Base-by-base conservation (phyloP, 2,113 vertebrate genomes). In the Rhinolophus ferrumequinum region DNA sequence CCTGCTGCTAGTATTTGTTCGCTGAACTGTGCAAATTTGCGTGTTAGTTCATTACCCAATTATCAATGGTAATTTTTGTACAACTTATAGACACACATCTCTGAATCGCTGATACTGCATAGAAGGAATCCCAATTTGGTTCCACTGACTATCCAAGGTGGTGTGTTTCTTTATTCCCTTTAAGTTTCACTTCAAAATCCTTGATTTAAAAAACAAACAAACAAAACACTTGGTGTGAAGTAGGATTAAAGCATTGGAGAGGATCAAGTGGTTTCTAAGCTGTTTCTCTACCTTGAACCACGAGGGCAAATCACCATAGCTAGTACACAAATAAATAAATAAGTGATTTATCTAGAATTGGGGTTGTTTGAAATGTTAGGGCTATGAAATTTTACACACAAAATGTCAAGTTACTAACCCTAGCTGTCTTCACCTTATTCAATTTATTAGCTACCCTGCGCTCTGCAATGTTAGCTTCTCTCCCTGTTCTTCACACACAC, bases 161-260 rank as follows among this genome's bases (percentile, higher is more conserved):
- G 0, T 79, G 12, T 75, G 18, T 96, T 92, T 95, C 33, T 22
- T 93, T 88, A 89, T 72, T 86, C 75, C 35, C 8, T 86, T 89
- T 91, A 97, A 86, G 33, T 81, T 94, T 41, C 22, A 38, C 62
- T 96, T 94, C 81, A 95, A 80, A 95, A 41, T 87, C 16, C 22
- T 76, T 92, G 54, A 66, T 79, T 26, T 9, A 81, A 80, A 73
- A n/a, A 50, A 50, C 47, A 50, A 50, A 47, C 47, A 54, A 47
- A 58, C 38, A 64, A 30, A 26, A 3, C 12, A 8, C 21, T 35
- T 81, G 24, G 8, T 69, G 4, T 85, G 56, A 89, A 54, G 38
- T 50, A 35, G 70, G 44, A 18, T 80, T 79, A 94, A 28, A 60
- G 16, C 58, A 4, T 21, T 83, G 41, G 33, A 47, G 64, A 67